phyloP scores from a whole-genome alignment of 2,888 invertebrate species.

The Congeria kusceri region DNA sequence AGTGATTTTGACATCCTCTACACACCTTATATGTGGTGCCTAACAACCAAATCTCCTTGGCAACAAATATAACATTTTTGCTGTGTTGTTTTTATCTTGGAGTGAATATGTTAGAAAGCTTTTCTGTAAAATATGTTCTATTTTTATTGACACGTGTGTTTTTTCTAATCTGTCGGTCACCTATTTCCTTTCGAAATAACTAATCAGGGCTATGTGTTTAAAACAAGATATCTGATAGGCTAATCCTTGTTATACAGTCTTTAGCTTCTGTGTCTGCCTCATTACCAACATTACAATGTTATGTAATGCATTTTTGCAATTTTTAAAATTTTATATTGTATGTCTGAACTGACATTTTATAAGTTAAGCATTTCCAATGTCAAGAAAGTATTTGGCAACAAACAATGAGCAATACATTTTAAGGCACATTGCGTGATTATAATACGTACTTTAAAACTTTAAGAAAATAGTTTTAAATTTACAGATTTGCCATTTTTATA shows the following conservation, averaged over 20 bases:
- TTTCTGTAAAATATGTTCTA: slow-evolving; percentile 40
- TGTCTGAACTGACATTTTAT: too few relatives aligned
- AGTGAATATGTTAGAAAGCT: slow-evolving; percentile 6
- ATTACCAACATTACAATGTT: too few relatives aligned
- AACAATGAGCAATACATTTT: too few relatives aligned
- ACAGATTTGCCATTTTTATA: too few relatives aligned
- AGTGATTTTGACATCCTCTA: neutral
- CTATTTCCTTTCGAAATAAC: slow-evolving; percentile 31
- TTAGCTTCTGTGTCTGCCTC: neutral
- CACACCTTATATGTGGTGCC: slow-evolving; percentile 62
- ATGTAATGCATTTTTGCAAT: too few relatives aligned
- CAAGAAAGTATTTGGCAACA: too few relatives aligned
- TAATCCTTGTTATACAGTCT: slow-evolving; percentile 22
- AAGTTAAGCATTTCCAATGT: too few relatives aligned
- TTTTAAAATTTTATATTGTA: too few relatives aligned
- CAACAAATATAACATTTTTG: neutral
- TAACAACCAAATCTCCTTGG: slow-evolving; percentile 27
- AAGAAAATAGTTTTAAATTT: too few relatives aligned
- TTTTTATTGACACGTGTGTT: slow-evolving; percentile 48
- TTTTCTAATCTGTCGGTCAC: slow-evolving; percentile 47
- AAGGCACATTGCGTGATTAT: too few relatives aligned
- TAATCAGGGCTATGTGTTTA: slow-evolving; percentile 54
- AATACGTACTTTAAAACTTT: too few relatives aligned
- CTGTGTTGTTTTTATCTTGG: neutral
- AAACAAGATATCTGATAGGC: slow-evolving; percentile 14